These are phyloP conservation scores for Eupithecia tripunctaria DNA, from an alignment of 2,888 invertebrate genomes.

Conservation along the genomic window DNA sequence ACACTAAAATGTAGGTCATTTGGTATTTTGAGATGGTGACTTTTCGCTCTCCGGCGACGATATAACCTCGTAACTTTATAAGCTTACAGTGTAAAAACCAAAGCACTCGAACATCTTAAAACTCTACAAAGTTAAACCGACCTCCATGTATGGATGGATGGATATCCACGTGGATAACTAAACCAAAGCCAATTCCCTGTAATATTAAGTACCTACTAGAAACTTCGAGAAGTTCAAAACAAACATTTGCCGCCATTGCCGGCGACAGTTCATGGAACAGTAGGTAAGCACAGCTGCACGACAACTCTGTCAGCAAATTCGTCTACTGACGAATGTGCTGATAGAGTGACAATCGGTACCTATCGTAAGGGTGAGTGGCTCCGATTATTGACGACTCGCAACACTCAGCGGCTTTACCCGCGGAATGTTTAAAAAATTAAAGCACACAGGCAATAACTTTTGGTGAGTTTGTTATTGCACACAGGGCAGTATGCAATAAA, in stretches of 20 bases:
- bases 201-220: not conserved
- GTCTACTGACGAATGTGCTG: not conserved
- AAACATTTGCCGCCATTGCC: not conserved
- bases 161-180: not conserved
- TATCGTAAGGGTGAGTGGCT: conserved; percentile 13
- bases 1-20: no score
- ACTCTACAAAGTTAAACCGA: not conserved
- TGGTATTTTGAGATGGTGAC: no score
- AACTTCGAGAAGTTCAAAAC: not conserved
- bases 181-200: not conserved
- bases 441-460: no score
- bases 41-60: no score
- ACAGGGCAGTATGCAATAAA: no score
- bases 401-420: no score
- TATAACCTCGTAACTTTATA: no score
- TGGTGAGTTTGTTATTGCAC: no score
- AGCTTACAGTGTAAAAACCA: no score
- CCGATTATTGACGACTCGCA: conserved; percentile 24
- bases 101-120: no score
- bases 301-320: conserved; percentile 45
- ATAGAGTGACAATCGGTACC: not conserved
- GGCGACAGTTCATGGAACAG: conserved; percentile 49
- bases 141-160: not conserved
- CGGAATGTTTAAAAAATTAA: no score
- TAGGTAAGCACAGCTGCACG: conserved; percentile 61